phyloP scores from a whole-genome alignment of 2,797 vertebrate genomes.

The Chaenodraco wilsoni region DNA sequence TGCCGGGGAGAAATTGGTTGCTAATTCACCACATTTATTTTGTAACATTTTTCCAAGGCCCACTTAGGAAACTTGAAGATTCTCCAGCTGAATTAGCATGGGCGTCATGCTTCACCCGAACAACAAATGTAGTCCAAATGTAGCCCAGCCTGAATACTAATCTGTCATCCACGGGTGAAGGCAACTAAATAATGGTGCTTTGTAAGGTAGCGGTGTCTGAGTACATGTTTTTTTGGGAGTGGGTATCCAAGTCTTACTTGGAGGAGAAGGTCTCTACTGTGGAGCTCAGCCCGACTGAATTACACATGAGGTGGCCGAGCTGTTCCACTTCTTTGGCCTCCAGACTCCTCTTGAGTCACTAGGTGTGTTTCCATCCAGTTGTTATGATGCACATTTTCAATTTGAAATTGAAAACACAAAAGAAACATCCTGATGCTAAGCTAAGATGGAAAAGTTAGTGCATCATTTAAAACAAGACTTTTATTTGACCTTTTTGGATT shows the following conservation, averaged over 20 bases:
- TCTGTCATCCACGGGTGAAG: conserved; percentile 49
- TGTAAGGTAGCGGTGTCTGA: conserved; percentile 30
- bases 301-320: conserved; percentile 66
- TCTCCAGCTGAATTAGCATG: conserved; percentile 58
- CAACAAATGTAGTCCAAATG: conserved; percentile 47
- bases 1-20: conserved; percentile 36
- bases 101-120: conserved; percentile 19
- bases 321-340: conserved; percentile 60
- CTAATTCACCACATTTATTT: conserved; percentile 49
- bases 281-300: conserved; percentile 59
- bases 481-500: too few relatives aligned
- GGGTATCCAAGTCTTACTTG: conserved; percentile 26
- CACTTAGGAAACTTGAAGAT: conserved; percentile 54
- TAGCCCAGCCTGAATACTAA: conserved; percentile 51
- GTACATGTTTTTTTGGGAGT: conserved; percentile 31
- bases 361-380: too few relatives aligned
- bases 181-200: conserved; percentile 54
- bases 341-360: conserved; percentile 31
- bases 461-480: too few relatives aligned
- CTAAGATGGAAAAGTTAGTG: too few relatives aligned
- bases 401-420: too few relatives aligned
- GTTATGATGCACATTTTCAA: too few relatives aligned
- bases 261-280: conserved; percentile 46
- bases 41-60: conserved; percentile 30
- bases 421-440: too few relatives aligned